These are phyloP conservation scores for Andrena minutula DNA, from an alignment of 2,888 invertebrate species.

Conservation along the genomic window DNA sequence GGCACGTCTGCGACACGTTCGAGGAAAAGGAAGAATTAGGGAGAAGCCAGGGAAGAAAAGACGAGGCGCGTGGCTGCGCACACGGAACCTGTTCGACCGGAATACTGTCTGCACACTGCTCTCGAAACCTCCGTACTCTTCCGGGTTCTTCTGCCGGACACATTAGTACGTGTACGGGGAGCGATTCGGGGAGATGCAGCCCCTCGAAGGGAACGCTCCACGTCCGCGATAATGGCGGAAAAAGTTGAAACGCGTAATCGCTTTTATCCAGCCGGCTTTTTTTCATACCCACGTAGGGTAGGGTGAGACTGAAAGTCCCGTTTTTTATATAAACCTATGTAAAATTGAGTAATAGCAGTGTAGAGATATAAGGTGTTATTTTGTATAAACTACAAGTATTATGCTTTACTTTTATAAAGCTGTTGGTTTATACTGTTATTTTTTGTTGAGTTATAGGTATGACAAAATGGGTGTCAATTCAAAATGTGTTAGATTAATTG, in stretches of 20 bases:
- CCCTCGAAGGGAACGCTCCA: constrained; percentile 22
- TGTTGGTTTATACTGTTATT: too few relatives aligned
- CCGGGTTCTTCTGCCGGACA: constrained; percentile 20
- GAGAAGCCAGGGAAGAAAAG: constrained; percentile 25
- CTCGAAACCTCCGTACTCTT: constrained; percentile 52
- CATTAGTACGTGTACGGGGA: constrained; percentile 42
- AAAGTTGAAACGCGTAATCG: constrained; percentile 37
- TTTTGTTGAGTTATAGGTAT: too few relatives aligned
- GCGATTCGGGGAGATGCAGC: constrained; percentile 38
- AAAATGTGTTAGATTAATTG: too few relatives aligned
- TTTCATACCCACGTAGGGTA: not conserved
- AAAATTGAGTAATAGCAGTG: too few relatives aligned
- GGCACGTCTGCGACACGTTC: constrained; percentile 72
- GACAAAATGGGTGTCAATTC: too few relatives aligned
- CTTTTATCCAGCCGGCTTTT: not conserved
- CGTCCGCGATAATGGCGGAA: constrained; percentile 38
- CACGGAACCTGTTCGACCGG: constrained; percentile 56
- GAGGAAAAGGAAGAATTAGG: constrained; percentile 54
- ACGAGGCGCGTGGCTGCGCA: constrained; percentile 32
- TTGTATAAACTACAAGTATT: too few relatives aligned
- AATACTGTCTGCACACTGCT: constrained; percentile 34
- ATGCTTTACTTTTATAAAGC: too few relatives aligned
- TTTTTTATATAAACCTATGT: too few relatives aligned
- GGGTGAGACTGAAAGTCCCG: too few relatives aligned
- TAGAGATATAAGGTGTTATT: too few relatives aligned